These are phyloP conservation scores for Mastomys coucha DNA, from an alignment of 2,113 vertebrate genomes.

Conservation along the genomic window DNA sequence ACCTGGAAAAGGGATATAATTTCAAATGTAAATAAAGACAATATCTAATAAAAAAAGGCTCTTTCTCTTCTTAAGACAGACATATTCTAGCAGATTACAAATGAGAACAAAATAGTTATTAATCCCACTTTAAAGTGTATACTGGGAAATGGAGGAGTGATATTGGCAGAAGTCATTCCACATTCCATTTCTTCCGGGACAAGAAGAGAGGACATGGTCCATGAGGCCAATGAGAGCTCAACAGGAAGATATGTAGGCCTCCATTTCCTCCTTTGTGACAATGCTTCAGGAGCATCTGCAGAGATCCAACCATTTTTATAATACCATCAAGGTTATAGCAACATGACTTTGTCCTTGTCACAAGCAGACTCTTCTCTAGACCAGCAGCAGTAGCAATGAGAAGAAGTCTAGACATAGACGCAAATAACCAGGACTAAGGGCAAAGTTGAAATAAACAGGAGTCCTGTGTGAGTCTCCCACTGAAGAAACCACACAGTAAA, in stretches of 20 bases:
- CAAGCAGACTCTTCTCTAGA: neutral
- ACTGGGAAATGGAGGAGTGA: neutral
- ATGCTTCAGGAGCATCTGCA: neutral
- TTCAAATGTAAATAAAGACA: too few relatives aligned
- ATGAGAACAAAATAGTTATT: neutral
- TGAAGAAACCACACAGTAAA: neutral
- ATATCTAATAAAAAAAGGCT: neutral
- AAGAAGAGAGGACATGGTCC: neutral
- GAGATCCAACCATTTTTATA: neutral
- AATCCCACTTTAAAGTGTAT: neutral
- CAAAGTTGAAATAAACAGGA: neutral
- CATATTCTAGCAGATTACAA: neutral
- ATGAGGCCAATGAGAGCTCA: neutral
- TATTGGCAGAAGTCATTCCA: neutral
- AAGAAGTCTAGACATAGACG: neutral
- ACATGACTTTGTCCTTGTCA: neutral
- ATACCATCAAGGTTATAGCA: neutral
- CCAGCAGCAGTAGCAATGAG: neutral
- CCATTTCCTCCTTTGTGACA: neutral
- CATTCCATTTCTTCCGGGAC: neutral
- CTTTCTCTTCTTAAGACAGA: conserved; percentile 5
- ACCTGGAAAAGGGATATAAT: too few relatives aligned
- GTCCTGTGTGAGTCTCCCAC: neutral
- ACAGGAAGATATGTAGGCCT: neutral
- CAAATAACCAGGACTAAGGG: neutral